Conservation (phyloP, 2,888 invertebrate genomes). For the Dioctria linearis region DNA sequence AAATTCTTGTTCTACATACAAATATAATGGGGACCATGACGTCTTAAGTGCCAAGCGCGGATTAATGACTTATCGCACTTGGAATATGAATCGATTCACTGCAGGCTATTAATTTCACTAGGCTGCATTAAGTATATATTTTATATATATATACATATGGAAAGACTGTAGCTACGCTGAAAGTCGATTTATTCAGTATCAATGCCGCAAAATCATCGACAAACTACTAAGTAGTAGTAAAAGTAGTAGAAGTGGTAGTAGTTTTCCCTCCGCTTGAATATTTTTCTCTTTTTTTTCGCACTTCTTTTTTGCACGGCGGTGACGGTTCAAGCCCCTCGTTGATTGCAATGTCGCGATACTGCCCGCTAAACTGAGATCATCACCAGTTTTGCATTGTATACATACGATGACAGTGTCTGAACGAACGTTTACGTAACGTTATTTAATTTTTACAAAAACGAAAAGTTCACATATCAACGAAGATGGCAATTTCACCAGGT, state of each 20-base stretch:
- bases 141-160: too few relatives aligned
- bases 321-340: slow-evolving; percentile 4
- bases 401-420: neutral
- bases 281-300: slow-evolving; percentile 22
- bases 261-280: neutral
- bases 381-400: slow-evolving; percentile 25
- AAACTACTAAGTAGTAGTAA: neutral
- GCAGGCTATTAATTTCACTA: slow-evolving; percentile 2
- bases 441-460: neutral
- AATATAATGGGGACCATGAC: neutral
- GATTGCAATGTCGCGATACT: slow-evolving; percentile 13
- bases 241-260: too few relatives aligned
- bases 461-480: neutral
- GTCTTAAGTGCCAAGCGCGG: neutral
- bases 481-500: slow-evolving; percentile 4
- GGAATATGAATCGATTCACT: neutral
- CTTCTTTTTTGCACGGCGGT: neutral
- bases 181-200: neutral
- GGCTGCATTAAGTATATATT: neutral
- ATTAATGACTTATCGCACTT: slow-evolving; percentile 11
- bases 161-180: neutral
- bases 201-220: neutral
- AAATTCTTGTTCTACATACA: slow-evolving; percentile 1
- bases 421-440: neutral
- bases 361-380: slow-evolving; percentile 2